A percentile compares a stretch with the other conserved stretches of the same genome.
Conservation (phyloP, 2,797 vertebrate species). For the Parambassis ranga region DNA sequence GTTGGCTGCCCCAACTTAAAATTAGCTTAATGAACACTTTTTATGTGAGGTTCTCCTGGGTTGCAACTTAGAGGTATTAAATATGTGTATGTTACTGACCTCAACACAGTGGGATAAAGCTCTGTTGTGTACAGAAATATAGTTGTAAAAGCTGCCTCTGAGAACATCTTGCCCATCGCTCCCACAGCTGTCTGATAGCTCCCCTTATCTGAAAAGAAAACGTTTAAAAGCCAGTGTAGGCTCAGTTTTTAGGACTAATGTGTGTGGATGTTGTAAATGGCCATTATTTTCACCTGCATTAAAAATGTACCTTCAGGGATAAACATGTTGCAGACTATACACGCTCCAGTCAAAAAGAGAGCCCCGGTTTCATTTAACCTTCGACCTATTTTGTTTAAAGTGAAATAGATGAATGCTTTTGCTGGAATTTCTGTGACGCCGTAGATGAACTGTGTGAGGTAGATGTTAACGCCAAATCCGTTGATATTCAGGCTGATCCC, state of each 20-base stretch:
- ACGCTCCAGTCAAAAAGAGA: slow-evolving; percentile 72
- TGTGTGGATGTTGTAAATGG: no score
- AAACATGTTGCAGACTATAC: slow-evolving; percentile 63
- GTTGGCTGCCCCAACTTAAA: no score
- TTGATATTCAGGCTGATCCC: slow-evolving; percentile 84
- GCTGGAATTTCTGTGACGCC: slow-evolving; percentile 83
- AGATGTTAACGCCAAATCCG: slow-evolving; percentile 82
- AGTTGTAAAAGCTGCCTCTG: slow-evolving; percentile 83
- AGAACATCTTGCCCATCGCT: slow-evolving; percentile 82
- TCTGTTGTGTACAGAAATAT: slow-evolving; percentile 85
- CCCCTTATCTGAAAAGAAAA: slow-evolving; percentile 60
- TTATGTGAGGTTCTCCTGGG: no score
- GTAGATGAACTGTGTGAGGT: slow-evolving; percentile 87
- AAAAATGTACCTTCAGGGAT: slow-evolving; percentile 65
- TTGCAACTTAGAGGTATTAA: background rate
- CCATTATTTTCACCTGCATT: no score
- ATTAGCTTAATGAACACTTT: no score
- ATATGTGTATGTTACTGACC: slow-evolving; percentile 68
- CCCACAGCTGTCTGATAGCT: slow-evolving; percentile 66
- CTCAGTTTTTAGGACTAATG: no score
- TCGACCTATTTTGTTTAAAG: slow-evolving; percentile 77
- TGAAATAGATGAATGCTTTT: slow-evolving; percentile 75
- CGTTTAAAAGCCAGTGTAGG: no score
- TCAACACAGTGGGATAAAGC: slow-evolving; percentile 87
- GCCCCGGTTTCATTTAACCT: slow-evolving; percentile 70